Evolutionary conservation across 2,888 invertebrate genomes (phyloP).

Genomic region (Lycaena phlaeas): DNA sequence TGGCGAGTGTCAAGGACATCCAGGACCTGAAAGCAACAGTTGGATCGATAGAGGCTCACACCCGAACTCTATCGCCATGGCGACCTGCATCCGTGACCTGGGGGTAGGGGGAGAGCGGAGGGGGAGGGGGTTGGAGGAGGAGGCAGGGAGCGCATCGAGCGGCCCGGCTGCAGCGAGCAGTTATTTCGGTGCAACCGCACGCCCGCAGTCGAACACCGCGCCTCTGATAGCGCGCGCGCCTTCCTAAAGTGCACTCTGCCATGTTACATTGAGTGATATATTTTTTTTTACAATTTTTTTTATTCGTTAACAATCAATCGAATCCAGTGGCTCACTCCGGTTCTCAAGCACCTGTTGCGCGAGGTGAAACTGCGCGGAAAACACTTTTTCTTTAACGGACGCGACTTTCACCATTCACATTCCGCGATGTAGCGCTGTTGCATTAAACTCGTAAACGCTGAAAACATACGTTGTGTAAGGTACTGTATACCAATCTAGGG

Average conservation of each 20-base stretch:
- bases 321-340: constrained; percentile 8
- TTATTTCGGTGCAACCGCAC: constrained; percentile 67
- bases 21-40: constrained; percentile 53
- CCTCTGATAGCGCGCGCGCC: constrained; percentile 53
- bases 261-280: constrained; percentile 17
- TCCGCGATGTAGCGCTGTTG: constrained; percentile 41
- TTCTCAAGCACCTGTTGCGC: constrained; percentile 47
- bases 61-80: constrained; percentile 36
- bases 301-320: constrained; percentile 3
- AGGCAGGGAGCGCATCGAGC: constrained; percentile 48
- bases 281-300: constrained; percentile 12
- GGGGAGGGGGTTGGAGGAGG: too few species aligned
- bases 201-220: constrained; percentile 55
- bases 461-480: constrained; percentile 16
- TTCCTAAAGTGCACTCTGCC: constrained; percentile 33
- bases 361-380: constrained; percentile 66
- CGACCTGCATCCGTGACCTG: constrained; percentile 64
- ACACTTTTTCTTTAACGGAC: constrained; percentile 64
- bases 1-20: constrained; percentile 20
- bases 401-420: constrained; percentile 66
- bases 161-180: constrained; percentile 66
- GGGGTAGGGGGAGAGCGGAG: constrained; percentile 29
- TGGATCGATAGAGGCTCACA: constrained; percentile 54
- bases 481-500: constrained; percentile 7
- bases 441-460: constrained; percentile 33